Conservation (phyloP, 2,797 vertebrate genomes). For the Limosa lapponica region DNA sequence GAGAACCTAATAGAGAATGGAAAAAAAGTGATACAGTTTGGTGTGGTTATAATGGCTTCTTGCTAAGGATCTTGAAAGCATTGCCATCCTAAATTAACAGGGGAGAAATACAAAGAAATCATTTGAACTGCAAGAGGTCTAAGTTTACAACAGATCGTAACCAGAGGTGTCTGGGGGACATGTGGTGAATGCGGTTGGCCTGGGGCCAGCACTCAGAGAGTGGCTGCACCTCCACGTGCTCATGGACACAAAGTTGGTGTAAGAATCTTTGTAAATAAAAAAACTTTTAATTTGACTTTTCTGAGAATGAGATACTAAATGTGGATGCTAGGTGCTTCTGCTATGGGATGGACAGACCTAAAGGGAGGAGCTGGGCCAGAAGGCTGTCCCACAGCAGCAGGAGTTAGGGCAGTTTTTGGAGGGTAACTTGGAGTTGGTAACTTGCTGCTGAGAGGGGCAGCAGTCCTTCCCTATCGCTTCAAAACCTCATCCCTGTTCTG, state of each 20-base stretch:
- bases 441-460: neutral
- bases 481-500: neutral
- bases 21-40: neutral
- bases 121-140: neutral
- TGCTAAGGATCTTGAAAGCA: neutral
- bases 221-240: rapidly evolving
- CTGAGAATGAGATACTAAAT: neutral
- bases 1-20: neutral
- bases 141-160: neutral
- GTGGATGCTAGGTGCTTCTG: neutral
- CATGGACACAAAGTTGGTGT: neutral
- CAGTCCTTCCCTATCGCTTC: neutral
- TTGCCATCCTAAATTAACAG: neutral
- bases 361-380: neutral
- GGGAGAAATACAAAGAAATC: neutral
- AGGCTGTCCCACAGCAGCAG: neutral
- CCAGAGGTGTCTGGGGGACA: neutral
- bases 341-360: neutral
- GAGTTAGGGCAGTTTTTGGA: neutral
- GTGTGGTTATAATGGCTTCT: neutral
- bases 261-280: neutral
- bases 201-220: neutral
- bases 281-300: neutral
- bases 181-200: neutral
- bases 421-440: neutral